Conservation (phyloP, 2,888 invertebrate genomes). For the Microctonus brassicae region DNA sequence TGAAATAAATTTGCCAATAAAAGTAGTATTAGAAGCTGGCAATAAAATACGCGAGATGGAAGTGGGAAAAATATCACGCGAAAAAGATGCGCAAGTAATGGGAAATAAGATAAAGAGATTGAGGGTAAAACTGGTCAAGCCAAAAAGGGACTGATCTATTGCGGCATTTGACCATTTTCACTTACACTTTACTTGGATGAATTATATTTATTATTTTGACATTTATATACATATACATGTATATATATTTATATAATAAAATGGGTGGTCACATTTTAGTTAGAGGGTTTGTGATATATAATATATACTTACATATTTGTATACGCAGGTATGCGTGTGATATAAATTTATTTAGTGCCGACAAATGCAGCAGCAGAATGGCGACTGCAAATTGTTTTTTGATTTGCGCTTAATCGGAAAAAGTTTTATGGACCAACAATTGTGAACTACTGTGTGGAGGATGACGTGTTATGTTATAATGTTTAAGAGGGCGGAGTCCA, state of each 20-base stretch:
- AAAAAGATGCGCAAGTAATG: conserved; percentile 20
- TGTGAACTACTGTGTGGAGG: no score
- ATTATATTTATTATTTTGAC: conserved; percentile 59
- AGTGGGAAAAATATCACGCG: conserved; percentile 28
- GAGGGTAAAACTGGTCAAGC: conserved; percentile 28
- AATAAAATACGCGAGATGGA: conserved; percentile 20
- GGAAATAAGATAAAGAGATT: conserved; percentile 20
- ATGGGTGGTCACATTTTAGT: conserved; percentile 1
- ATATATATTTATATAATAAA: no score
- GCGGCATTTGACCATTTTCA: conserved; percentile 41
- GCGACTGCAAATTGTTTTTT: conserved; percentile 66
- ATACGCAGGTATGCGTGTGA: conserved; percentile 13
- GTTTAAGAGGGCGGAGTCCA: conserved; percentile 42
- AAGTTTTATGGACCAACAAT: conserved; percentile 63
- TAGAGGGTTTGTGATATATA: not conserved
- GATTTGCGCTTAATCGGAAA: conserved; percentile 68
- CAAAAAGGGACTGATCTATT: conserved; percentile 46
- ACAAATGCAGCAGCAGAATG: conserved; percentile 47
- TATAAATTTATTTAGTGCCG: conserved; percentile 9
- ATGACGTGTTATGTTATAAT: conserved; percentile 43
- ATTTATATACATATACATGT: conserved; percentile 39
- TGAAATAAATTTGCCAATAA: no score
- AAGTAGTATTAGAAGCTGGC: not conserved
- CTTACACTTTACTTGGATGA: conserved; percentile 16
- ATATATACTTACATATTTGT: not conserved